Evolutionary conservation across 2,797 vertebrate species (phyloP).

Genomic region (Tympanoctomys barrerae): DNA sequence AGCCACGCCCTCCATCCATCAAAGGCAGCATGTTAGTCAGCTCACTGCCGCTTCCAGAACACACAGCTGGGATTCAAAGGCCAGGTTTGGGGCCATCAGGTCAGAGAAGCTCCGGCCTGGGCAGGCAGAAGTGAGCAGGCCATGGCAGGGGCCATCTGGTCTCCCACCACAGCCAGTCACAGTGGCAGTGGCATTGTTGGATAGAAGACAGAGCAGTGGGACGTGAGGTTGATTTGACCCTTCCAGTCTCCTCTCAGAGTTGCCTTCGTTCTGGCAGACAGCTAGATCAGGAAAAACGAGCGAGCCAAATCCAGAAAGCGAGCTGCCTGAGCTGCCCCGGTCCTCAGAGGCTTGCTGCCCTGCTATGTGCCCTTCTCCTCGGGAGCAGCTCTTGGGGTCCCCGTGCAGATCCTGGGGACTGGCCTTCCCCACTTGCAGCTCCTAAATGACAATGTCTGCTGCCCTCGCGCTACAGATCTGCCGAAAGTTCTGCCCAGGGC

Average conservation of each 20-base stretch:
- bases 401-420: not conserved
- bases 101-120: not conserved
- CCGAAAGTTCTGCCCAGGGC: not conserved
- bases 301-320: too few relatives aligned
- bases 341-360: too few relatives aligned
- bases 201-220: not conserved
- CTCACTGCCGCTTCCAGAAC: not conserved
- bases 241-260: too few relatives aligned
- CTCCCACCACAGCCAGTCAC: too few relatives aligned
- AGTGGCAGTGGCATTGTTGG: not conserved
- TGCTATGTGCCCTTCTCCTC: not conserved
- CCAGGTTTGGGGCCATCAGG: too few relatives aligned
- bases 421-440: not conserved
- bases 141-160: too few relatives aligned
- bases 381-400: not conserved
- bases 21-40: not conserved
- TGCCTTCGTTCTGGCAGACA: too few relatives aligned
- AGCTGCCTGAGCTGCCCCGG: too few relatives aligned
- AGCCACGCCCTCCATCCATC: too few relatives aligned
- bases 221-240: not conserved
- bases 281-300: not conserved
- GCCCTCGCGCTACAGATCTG: not conserved
- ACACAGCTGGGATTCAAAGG: not conserved
- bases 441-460: not conserved
- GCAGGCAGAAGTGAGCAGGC: rapidly evolving